phyloP scores from a whole-genome alignment of 1,140 invertebrate species.

The Saccostrea echinata region DNA sequence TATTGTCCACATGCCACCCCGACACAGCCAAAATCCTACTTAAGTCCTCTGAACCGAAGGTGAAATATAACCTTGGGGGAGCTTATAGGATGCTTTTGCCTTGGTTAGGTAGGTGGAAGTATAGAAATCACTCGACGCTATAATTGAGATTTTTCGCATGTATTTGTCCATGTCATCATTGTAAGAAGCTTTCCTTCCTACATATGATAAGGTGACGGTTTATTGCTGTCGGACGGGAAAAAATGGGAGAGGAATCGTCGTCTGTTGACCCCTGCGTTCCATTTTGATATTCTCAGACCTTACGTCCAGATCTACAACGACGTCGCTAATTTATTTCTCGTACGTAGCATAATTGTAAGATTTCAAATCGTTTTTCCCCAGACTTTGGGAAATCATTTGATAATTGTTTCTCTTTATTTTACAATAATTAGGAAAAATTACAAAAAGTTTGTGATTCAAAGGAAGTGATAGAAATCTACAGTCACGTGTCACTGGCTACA shows the following conservation, averaged over 20 bases:
- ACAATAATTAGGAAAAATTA: slow-evolving; percentile 14
- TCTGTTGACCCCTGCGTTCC: slow-evolving; percentile 93
- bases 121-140: not conserved
- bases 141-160: not conserved
- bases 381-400: no score
- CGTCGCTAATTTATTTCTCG: slow-evolving; percentile 54
- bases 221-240: slow-evolving; percentile 82
- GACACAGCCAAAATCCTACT: slow-evolving; percentile 60
- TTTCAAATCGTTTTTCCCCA: no score
- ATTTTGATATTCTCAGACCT: slow-evolving; percentile 91
- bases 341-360: slow-evolving; percentile 26
- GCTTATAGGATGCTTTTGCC: slow-evolving; percentile 52
- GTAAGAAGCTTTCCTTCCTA: not conserved
- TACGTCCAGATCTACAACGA: slow-evolving; percentile 90
- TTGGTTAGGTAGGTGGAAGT: slow-evolving; percentile 64
- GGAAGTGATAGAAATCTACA: slow-evolving; percentile 45
- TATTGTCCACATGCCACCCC: slow-evolving; percentile 51
- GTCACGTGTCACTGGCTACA: slow-evolving; percentile 39
- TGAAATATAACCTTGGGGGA: slow-evolving; percentile 36
- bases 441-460: not conserved
- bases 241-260: slow-evolving; percentile 90
- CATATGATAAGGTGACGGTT: slow-evolving; percentile 57
- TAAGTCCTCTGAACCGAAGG: slow-evolving; percentile 64
- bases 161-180: not conserved
- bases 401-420: no score